Base-by-base conservation (phyloP, 2,113 vertebrate species). In the Catharus bicknelli region DNA sequence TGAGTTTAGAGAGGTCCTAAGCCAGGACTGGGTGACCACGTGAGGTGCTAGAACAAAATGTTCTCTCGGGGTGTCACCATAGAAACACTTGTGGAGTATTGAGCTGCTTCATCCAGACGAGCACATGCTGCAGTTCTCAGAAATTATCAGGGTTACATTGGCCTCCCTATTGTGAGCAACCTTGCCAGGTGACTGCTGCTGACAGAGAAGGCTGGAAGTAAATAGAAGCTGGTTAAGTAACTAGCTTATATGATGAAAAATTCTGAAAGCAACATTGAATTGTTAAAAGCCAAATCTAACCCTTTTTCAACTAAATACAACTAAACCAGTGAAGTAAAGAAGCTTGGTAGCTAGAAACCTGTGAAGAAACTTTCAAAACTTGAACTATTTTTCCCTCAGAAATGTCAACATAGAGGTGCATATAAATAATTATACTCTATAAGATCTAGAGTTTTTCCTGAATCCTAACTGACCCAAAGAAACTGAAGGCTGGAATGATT, bases 401-500 rank as follows among this genome's bases (percentile, higher is more conserved):
- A 88, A 51, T 53, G 30, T 32, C 30, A 76, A 12, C 0, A 0
- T 13, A 51, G 70, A 80, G 55, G 26, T 82, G 23, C 43, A 32
- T 34, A 45, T 48, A 81, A 81, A 81, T 78, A 40, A 61, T 87
- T 82, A 9, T 27, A 48, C 20, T 45, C 61, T 82, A 3, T 75
- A 48, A 66, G 76, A 47, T 80, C 12, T 45, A 7, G 51, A 80
- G 12, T 91, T 87, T 59, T 30, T 75, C 40, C 62, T 74, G 84
- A 59, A 83, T 85, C 42, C 22, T 54, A 58, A 81, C 22, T 86
- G 96, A 83, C 90, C 89, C 45, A 83, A 75, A 87, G 90, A 80
- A 90, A 81, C 53, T 22, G 50, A 68, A 86, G 72, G 70, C 51
- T 90, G 57, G 67, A 55, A 67, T 96, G 94, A 96, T 34, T 96